Base-by-base conservation (phyloP, 2,113 vertebrate genomes). In the Xenopus tropicalis region DNA sequence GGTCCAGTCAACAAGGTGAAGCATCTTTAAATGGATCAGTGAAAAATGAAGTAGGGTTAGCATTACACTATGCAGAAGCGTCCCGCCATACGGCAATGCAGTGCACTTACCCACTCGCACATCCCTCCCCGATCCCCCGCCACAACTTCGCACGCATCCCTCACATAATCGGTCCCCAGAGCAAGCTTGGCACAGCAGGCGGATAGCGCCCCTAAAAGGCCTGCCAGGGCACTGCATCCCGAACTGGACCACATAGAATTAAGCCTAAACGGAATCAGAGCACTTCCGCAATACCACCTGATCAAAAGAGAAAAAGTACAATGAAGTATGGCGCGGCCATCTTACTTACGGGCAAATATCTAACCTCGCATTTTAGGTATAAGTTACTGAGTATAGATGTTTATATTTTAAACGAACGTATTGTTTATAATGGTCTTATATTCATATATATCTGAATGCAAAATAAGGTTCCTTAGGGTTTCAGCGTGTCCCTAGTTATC, bases 121-220 rank as follows among this genome's bases (percentile, higher is more conserved):
- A 86, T 84, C 76, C 77, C 58, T 9, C 16, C 78, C 51, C 63
- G 44, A 78, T 78, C 80, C 78, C 75, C 67, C 11, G 25, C 84
- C 29, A 37, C 29, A 81, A 46, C 62, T 71, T 89, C 88, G 68
- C 91, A 92, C 52, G 85, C 87, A 62, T 82, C 83, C 66, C 84
- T 85, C 78, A 90, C 83, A n/a, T 90, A 88, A 80, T 87, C 89
- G 22, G 86, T 83, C 69, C 93, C 89, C 56, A 96, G 90, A 19
- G 93, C 93, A 83, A 96, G 89, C 68, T 96, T 97, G 65, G 95
- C 94, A 42, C 90, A 90, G 2, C 92, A 90, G 48, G 93, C 93
- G 13, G 93, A 93, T 77, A 94, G 86, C 56, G 91, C 92, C 48
- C 92, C 93, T 78, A 93, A 83, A 48, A 93, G 89, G 14, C 93